phyloP scores from a whole-genome alignment of 2,888 invertebrate genomes.

The Cotesia congregata region DNA sequence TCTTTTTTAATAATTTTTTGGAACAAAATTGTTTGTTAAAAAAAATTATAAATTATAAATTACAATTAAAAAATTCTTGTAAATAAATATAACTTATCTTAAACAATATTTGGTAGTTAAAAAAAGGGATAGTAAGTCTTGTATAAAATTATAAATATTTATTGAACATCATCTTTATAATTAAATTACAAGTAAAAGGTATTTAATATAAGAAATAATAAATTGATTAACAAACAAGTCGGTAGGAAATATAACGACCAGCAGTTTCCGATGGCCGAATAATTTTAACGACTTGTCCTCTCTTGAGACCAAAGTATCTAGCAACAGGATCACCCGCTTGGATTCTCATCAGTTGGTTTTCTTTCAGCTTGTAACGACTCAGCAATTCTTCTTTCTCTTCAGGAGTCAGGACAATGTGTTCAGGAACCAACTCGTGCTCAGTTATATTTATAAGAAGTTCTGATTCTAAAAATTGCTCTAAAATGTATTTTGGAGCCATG shows the following conservation, averaged over 20 bases:
- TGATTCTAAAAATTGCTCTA: slow-evolving; percentile 95
- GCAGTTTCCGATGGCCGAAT: slow-evolving; percentile 98
- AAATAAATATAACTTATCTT: not conserved
- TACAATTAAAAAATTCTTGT: not conserved
- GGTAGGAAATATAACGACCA: slow-evolving; percentile 97
- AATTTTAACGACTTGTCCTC: slow-evolving; percentile 99
- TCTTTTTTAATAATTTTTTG: too few species aligned
- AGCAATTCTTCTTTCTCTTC: slow-evolving; percentile 98
- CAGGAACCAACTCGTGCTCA: slow-evolving; percentile 97
- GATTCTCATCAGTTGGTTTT: slow-evolving; percentile 98
- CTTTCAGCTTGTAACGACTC: slow-evolving; percentile 96
- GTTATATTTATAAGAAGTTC: slow-evolving; percentile 98
- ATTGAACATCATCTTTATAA: not conserved
- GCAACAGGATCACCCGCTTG: slow-evolving; percentile 99
- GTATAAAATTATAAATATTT: not conserved
- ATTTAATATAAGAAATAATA: not conserved
- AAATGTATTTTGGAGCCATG: slow-evolving; percentile 99
- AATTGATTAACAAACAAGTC: slow-evolving; percentile 83
- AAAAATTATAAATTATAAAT: too few species aligned
- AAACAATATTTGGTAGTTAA: not conserved
- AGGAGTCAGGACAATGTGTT: slow-evolving; percentile 97
- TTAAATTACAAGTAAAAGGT: not conserved
- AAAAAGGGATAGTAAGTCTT: not conserved
- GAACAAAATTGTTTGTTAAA: too few species aligned
- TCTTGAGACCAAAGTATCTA: slow-evolving; percentile 96